phyloP scores from a whole-genome alignment of 2,888 invertebrate species.

The Boloria selene region DNA sequence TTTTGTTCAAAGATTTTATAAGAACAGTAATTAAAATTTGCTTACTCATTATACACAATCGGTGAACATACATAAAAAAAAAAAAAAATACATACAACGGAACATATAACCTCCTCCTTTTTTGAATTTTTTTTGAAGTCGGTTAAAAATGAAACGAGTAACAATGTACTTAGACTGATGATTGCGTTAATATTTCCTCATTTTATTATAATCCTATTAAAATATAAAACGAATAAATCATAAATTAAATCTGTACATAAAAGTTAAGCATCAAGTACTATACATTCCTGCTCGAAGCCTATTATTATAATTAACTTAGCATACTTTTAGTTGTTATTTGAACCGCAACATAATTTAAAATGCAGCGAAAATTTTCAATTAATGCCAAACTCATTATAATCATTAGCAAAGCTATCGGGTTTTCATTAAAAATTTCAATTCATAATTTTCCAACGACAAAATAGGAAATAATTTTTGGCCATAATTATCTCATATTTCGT shows the following conservation, averaged over 20 bases:
- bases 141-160: too few relatives aligned
- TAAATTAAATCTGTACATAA: not conserved
- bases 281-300: slow-evolving; percentile 8
- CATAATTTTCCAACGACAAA: slow-evolving; percentile 58
- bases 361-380: slow-evolving; percentile 43
- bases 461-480: slow-evolving; percentile 71
- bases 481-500: slow-evolving; percentile 74
- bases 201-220: slow-evolving; percentile 8
- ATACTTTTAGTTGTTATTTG: slow-evolving; percentile 35
- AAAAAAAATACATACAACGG: too few relatives aligned
- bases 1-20: too few relatives aligned
- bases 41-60: not conserved
- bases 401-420: slow-evolving; percentile 47
- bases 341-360: slow-evolving; percentile 40
- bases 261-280: slow-evolving; percentile 15
- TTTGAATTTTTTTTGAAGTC: too few relatives aligned
- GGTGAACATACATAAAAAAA: too few relatives aligned
- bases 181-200: not conserved
- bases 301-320: slow-evolving; percentile 10
- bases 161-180: not conserved
- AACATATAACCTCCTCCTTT: too few relatives aligned
- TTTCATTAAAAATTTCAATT: slow-evolving; percentile 53
- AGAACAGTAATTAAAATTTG: not conserved
- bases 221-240: slow-evolving; percentile 1
- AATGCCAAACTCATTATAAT: slow-evolving; percentile 43